A percentile compares a stretch with the other conserved stretches of the same genome.
Conservation (phyloP, 2,113 vertebrate species). For the Aepyceros melampus region DNA sequence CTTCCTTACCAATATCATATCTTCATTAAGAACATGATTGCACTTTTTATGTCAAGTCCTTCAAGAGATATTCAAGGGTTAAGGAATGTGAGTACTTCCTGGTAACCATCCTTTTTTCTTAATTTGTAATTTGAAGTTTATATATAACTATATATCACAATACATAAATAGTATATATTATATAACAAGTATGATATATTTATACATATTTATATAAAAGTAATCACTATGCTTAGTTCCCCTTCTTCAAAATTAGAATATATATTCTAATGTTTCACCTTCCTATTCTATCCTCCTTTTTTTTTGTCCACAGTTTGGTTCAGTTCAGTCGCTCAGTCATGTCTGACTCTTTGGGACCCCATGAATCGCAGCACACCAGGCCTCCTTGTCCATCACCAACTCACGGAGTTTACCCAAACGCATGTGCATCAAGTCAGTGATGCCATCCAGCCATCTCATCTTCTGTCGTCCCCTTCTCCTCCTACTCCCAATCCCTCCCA, state of each 20-base stretch:
- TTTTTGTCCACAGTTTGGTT: neutral
- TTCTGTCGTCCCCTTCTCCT: no score
- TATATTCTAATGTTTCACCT: neutral
- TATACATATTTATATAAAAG: neutral
- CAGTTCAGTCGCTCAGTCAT: no score
- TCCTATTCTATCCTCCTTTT: neutral
- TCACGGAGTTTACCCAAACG: no score
- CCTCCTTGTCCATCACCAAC: no score
- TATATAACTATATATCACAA: neutral
- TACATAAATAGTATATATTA: neutral
- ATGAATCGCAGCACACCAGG: no score
- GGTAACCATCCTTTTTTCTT: neutral
- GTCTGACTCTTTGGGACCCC: no score
- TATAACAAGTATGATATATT: neutral
- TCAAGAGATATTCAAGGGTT: neutral
- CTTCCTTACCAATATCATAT: neutral
- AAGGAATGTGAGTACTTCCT: neutral
- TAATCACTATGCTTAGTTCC: neutral
- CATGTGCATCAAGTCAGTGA: rapidly evolving
- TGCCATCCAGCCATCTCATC: no score
- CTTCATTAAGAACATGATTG: neutral
- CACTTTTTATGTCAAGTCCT: neutral
- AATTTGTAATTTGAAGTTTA: neutral
- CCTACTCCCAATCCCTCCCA: no score
- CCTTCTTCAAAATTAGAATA: neutral